Conservation (phyloP, 2,113 vertebrate species). For the Anguilla rostrata region DNA sequence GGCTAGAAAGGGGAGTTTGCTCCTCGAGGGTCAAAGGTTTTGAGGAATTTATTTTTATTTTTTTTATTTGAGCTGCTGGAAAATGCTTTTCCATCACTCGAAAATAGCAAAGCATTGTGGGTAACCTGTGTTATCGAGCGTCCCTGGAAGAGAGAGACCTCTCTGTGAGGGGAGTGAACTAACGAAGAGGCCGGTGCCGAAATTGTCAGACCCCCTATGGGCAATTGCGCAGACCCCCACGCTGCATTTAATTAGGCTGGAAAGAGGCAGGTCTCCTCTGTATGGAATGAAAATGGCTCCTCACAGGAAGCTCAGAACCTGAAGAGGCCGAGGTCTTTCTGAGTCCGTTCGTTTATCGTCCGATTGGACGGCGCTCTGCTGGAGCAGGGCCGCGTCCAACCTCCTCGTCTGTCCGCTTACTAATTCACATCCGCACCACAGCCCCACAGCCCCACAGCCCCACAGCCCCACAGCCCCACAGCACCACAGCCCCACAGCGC, state of each 20-base stretch:
- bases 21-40: background rate
- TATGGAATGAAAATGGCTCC: background rate
- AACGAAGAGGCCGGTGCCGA: background rate
- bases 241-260: background rate
- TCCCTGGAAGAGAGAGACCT: background rate
- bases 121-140: background rate
- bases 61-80: background rate
- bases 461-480: too few relatives aligned
- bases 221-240: background rate
- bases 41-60: background rate
- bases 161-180: background rate
- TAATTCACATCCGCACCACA: background rate
- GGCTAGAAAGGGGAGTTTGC: background rate
- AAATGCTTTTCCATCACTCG: conserved; percentile 2
- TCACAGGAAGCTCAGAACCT: background rate
- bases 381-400: background rate
- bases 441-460: background rate
- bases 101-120: background rate
- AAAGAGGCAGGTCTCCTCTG: background rate
- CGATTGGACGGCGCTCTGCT: background rate
- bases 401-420: background rate
- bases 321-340: background rate
- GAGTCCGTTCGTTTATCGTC: background rate
- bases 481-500: too few relatives aligned
- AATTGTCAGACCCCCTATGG: background rate